A percentile compares a stretch with the other conserved stretches of the same genome.
Evolutionary conservation across 1,140 invertebrate species (phyloP).

Genomic region (Diachasmimorpha longicaudata): DNA sequence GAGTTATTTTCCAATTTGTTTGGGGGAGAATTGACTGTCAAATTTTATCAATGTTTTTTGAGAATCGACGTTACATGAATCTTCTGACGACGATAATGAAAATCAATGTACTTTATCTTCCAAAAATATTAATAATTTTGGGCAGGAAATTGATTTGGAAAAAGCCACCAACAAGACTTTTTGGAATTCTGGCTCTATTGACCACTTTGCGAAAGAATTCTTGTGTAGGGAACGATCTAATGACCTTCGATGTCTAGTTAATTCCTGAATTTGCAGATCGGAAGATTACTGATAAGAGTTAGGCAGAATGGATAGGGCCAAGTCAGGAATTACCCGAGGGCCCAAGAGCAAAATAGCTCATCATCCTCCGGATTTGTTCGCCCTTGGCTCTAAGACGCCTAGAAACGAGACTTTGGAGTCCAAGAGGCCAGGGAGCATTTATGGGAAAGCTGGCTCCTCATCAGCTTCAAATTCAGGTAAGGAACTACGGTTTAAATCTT

Average conservation of each 20-base stretch:
- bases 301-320: slow-evolving; percentile 65
- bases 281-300: background rate
- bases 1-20: too few relatives aligned
- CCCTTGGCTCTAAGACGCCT: slow-evolving; percentile 66
- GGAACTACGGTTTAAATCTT: too few relatives aligned
- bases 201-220: too few relatives aligned
- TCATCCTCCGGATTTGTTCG: slow-evolving; percentile 69
- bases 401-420: slow-evolving; percentile 60
- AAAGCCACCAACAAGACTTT: too few relatives aligned
- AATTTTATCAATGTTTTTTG: too few relatives aligned
- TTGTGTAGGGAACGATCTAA: background rate
- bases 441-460: slow-evolving; percentile 58
- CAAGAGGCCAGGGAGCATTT: slow-evolving; percentile 63
- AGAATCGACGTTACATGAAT: too few relatives aligned
- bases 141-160: too few relatives aligned
- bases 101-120: too few relatives aligned
- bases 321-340: slow-evolving; percentile 63
- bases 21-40: too few relatives aligned
- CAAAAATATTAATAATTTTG: too few relatives aligned
- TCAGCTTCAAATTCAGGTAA: slow-evolving; percentile 54
- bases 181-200: too few relatives aligned
- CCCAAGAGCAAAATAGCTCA: slow-evolving; percentile 70
- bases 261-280: background rate
- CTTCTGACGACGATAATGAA: too few relatives aligned
- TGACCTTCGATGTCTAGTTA: background rate